A percentile compares a stretch with the other conserved stretches of the same genome.
Evolutionary conservation across 2,888 invertebrate species (phyloP).

Genomic region (Apodemia mormo): DNA sequence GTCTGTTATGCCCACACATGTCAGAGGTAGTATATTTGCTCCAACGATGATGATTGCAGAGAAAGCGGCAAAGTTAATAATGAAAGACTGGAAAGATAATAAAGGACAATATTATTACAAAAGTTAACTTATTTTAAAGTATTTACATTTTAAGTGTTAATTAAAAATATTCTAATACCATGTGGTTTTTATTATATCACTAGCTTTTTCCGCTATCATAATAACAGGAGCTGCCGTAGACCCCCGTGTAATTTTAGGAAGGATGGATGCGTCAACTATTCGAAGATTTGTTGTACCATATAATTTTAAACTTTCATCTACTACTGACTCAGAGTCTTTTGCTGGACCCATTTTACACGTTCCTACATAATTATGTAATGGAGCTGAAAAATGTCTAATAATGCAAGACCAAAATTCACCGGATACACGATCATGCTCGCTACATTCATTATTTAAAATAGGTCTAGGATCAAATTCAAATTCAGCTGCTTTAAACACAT

Average conservation of each 20-base stretch:
- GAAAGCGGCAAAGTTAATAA: constrained; percentile 67
- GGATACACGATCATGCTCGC: constrained; percentile 62
- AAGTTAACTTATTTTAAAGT: constrained; percentile 41
- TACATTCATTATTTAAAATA: constrained; percentile 68
- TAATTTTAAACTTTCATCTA: constrained; percentile 60
- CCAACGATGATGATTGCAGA: constrained; percentile 77
- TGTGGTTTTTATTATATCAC: constrained; percentile 71
- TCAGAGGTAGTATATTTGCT: constrained; percentile 63
- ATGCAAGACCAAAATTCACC: constrained; percentile 72
- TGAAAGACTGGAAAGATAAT: constrained; percentile 72
- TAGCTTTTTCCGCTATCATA: constrained; percentile 77
- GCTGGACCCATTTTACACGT: constrained; percentile 74
- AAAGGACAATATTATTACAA: constrained; percentile 59
- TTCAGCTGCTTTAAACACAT: constrained; percentile 64
- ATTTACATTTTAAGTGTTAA: constrained; percentile 21
- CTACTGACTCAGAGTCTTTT: constrained; percentile 66
- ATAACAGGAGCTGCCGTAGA: constrained; percentile 72
- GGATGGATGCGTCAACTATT: constrained; percentile 70
- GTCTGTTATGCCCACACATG: constrained; percentile 74
- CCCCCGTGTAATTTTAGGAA: constrained; percentile 72
- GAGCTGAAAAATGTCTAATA: constrained; percentile 71
- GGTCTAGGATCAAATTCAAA: constrained; percentile 67
- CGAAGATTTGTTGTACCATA: constrained; percentile 65
- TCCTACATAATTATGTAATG: constrained; percentile 70
- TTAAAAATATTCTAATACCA: constrained; percentile 59